phyloP scores from a whole-genome alignment of 2,888 invertebrate genomes.

The Dioctria rufipes region DNA sequence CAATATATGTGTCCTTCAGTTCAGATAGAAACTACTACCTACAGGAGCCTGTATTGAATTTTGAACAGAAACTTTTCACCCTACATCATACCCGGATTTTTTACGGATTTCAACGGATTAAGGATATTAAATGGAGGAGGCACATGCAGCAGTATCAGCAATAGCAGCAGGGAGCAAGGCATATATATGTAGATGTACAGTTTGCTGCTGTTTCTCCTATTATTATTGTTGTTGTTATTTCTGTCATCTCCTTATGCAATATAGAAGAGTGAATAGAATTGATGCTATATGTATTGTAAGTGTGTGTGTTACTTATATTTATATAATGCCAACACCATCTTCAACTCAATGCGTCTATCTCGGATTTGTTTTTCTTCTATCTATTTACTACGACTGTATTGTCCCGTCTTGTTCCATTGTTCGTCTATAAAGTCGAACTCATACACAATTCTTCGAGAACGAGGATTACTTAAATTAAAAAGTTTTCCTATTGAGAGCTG shows the following conservation, averaged over 20 bases:
- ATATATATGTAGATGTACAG: neutral
- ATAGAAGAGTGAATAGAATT: slow-evolving; percentile 14
- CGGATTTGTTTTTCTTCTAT: too few relatives aligned
- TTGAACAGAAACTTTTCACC: slow-evolving; percentile 15
- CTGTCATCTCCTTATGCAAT: slow-evolving; percentile 3
- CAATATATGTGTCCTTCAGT: neutral
- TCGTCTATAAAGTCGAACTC: too few relatives aligned
- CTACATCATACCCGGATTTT: slow-evolving; percentile 29
- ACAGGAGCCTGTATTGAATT: slow-evolving; percentile 26
- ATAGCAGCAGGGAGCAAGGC: too few relatives aligned
- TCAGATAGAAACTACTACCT: neutral
- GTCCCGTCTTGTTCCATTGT: too few relatives aligned
- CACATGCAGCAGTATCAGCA: slow-evolving; percentile 2
- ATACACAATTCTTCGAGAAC: too few relatives aligned
- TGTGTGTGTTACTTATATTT: slow-evolving; percentile 8
- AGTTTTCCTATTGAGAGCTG: too few relatives aligned
- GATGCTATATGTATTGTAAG: neutral
- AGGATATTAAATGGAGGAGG: slow-evolving; percentile 43
- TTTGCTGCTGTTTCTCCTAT: neutral
- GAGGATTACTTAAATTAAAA: too few relatives aligned
- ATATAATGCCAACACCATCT: neutral
- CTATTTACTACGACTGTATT: too few relatives aligned
- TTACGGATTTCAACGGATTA: slow-evolving; percentile 48
- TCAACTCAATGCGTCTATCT: neutral
- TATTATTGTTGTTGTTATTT: too few relatives aligned